Percentiles rank a stretch among this genome's conserved stretches.
Conservation (phyloP, 53 echinoderm and acorn worm genomes). For the Apostichopus leukothele region DNA sequence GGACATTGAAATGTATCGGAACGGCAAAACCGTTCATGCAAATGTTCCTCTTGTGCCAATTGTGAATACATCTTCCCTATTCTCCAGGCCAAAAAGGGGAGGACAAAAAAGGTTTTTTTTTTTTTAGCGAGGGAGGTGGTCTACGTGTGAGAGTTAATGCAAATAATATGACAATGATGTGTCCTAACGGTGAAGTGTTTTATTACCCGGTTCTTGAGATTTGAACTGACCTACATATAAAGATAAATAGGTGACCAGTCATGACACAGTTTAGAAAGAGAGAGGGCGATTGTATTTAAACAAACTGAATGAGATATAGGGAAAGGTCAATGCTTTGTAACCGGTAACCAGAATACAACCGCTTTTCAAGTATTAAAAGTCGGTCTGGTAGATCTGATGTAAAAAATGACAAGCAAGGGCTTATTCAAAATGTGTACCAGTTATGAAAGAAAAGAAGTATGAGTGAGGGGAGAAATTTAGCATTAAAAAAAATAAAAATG, state of each 20-base stretch:
- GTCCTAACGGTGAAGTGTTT: neutral
- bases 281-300: neutral
- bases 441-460: no score
- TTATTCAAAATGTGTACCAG: no score
- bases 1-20: no score
- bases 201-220: neutral
- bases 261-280: neutral
- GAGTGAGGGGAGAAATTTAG: no score
- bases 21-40: no score
- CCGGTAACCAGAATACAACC: neutral
- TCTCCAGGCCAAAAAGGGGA: neutral
- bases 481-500: no score
- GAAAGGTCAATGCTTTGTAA: neutral
- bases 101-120: neutral
- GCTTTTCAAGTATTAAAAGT: no score
- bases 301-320: neutral
- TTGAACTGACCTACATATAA: conserved; percentile 8
- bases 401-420: no score
- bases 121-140: neutral
- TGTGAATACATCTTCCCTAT: no score
- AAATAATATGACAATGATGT: neutral
- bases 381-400: no score
- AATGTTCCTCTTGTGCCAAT: no score
- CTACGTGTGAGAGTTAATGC: neutral
- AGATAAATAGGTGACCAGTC: conserved; percentile 3